Evolutionary conservation across 2,888 invertebrate species (phyloP), one percentile per base, ranked within the genome.

Genomic region (Trachelus troglodyta): DNA sequence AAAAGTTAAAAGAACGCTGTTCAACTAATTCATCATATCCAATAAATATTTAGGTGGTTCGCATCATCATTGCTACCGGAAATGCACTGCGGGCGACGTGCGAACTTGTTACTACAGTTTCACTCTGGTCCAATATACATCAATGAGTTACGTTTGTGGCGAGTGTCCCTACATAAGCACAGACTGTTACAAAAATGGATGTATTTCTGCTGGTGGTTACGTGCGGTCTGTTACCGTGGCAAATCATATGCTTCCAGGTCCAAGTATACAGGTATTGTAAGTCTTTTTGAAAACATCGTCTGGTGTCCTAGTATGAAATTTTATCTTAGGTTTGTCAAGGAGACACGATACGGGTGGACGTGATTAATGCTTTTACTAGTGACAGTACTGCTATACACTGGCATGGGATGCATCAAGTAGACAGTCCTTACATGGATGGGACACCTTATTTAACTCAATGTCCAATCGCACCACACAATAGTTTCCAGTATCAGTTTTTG

Each of bases 321-420:
- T 69, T 33, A 15, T 69, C 30, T 69, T 80, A 93, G 92, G 93
- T 93, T 6, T 93, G 93, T 85, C 89, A 92, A 84, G 91, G 91
- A 31, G 93, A 93, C 83, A 90, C 86, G 30, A 85, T 93, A 3
- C 85, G 90, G 3, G 92, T 93, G 1, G 91, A 91, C 76, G 92
- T 93, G 12, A 82, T 88, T 73, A 93, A 93, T 85, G 85, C 86
- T 73, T 84, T 93, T 76, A 87, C 88, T 15, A 89, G 90, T 4
- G 91, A 92, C 79, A 90, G 90, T 23, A 88, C 92, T 34, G 90
- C 92, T 15, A 92, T 93, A 73, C 93, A 93, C 85, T 93, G 93
- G 93, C 93, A 93, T 85, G 93, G 93, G 34, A 85, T 92, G 23
- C 90, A 90, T 80, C 92, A 92, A 82, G 80, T 84, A 37, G 84